Conservation (phyloP, 2,888 invertebrate genomes). For the Cephalotes varians region DNA sequence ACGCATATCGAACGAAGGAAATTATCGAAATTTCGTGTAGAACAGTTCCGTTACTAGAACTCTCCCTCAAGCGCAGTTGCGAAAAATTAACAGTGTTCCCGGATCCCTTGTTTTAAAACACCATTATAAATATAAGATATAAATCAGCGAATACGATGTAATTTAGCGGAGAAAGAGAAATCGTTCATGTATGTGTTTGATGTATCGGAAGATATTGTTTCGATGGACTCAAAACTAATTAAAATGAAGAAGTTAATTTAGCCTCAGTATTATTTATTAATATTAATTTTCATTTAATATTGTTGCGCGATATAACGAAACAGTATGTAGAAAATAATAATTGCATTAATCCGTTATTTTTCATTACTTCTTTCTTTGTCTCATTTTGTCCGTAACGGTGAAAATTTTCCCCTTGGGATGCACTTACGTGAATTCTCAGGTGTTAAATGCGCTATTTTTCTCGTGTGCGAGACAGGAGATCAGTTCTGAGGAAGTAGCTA, state of each 20-base stretch:
- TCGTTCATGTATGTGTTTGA: neutral
- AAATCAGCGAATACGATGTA: neutral
- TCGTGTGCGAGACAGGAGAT: conserved; percentile 22
- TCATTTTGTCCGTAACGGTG: conserved; percentile 4
- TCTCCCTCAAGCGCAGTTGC: neutral
- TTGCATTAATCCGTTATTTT: neutral
- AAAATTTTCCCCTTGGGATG: conserved; percentile 21
- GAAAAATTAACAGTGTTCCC: conserved; percentile 22
- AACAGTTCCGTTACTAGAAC: neutral
- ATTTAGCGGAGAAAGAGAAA: neutral
- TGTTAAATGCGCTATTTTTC: conserved; percentile 40
- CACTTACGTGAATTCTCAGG: conserved; percentile 36
- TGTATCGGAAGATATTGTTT: neutral
- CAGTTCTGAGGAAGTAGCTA: conserved; percentile 46
- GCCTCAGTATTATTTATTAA: conserved; percentile 10
- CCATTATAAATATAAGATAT: conserved; percentile 11
- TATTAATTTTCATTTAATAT: neutral
- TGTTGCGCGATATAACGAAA: neutral
- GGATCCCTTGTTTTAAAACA: conserved; percentile 27
- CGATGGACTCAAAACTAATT: neutral
- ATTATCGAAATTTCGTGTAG: conserved; percentile 31
- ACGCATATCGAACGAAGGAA: conserved; percentile 24
- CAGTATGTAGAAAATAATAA: neutral
- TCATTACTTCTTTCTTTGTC: conserved; percentile 1
- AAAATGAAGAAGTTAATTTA: neutral